Base-by-base conservation (phyloP, 2,888 invertebrate species). In the Petrolisthes manimaculis region DNA sequence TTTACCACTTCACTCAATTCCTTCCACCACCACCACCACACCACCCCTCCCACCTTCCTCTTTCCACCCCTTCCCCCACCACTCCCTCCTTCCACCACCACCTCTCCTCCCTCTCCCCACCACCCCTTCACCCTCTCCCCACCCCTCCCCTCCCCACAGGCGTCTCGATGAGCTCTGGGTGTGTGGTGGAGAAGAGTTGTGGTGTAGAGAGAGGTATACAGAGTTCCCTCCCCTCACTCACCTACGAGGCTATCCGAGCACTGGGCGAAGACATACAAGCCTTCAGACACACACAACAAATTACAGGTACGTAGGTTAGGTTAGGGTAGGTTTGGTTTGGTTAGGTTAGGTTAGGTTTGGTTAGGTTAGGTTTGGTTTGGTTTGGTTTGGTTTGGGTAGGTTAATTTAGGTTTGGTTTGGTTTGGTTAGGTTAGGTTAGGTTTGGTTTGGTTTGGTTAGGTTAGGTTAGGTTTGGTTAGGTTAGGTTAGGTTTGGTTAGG, bases 251-350 rank as follows among this genome's bases (percentile, higher is more conserved):
- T 21, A 85, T 90, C 14, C 84, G 80, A 69, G 89, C 90, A 3
- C 89, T 90, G 37, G 86, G 90, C 8, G 86, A 90, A 55, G 90
- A 90, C 77, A 90, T 90, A 4, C 89, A 89, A n/a, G 89, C 90
- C 51, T 90, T 90, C 89, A 84, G 86, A 71, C 89, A 82, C 53
- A 54, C 80, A 21, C 90, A 90, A 21, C 86, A 89, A 18, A 51
- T 86, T 37, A 69, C 86, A 80, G 90, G 90, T 90, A 61, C 24
- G 83, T 21, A 12, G n/a, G 14, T 6, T 61, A 14, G 61, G 8
- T n/a, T n/a, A n/a, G n/a, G n/a, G n/a, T n/a, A n/a, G n/a, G n/a
- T n/a, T n/a, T n/a, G n/a, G n/a, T n/a, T 61, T 61, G 61, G 14
- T 61, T 61, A n/a, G n/a, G n/a, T n/a, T n/a, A n/a, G n/a, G n/a